Evolutionary conservation across 1,140 invertebrate species (phyloP).

Genomic region (Aplysia californica): DNA sequence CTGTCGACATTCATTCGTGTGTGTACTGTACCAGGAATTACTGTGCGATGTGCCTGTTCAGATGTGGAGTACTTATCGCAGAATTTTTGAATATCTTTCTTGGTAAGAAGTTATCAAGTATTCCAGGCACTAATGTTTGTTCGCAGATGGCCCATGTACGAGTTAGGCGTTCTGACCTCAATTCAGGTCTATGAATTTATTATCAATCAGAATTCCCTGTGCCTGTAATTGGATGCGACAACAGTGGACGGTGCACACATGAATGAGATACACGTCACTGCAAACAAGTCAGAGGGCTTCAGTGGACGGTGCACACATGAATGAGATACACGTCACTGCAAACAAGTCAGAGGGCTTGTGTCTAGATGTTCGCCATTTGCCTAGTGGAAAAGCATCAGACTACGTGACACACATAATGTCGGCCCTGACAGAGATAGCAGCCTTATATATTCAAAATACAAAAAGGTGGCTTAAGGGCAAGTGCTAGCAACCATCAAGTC

Average conservation of each 20-base stretch:
- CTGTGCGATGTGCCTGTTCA: neutral
- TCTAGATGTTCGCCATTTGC: neutral
- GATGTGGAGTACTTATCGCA: neutral
- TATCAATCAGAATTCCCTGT: neutral
- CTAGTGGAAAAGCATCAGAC: neutral
- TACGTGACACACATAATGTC: neutral
- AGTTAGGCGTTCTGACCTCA: neutral
- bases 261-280: too few relatives aligned
- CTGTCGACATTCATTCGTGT: neutral
- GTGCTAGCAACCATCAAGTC: neutral
- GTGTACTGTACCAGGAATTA: neutral
- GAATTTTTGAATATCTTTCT: neutral
- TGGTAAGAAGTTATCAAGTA: neutral
- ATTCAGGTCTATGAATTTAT: neutral
- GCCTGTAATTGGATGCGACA: neutral
- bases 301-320: neutral
- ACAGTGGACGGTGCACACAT: too few relatives aligned
- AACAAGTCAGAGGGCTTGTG: neutral
- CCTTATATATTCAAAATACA: neutral
- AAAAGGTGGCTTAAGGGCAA: neutral
- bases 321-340: neutral
- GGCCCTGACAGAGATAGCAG: neutral
- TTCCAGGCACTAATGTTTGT: neutral
- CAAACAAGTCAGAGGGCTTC: neutral
- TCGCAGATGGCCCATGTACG: neutral